Base-by-base conservation (phyloP, 2,113 vertebrate genomes). In the Triplophysa rosa region DNA sequence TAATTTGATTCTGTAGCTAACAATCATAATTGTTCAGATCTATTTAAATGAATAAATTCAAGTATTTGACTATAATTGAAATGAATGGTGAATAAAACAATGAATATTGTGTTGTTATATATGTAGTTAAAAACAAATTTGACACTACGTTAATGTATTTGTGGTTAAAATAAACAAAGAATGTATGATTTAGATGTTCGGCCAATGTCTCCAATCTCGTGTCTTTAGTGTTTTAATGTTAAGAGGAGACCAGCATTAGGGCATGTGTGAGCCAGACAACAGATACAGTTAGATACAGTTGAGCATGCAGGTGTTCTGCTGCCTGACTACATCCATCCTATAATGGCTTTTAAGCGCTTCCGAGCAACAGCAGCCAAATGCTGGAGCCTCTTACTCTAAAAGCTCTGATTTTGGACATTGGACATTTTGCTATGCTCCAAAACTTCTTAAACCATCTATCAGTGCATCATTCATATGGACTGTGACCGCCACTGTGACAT, bases 281-380 rank as follows among this genome's bases (percentile, higher is more conserved):
- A 74, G 66, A 47, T 33, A 67, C 64, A 74, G 37, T 45, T 67
- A 73, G 59, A 45, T 29, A 66, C 65, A 75, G 40, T 37, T 67
- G 37, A 49, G 40, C 69, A 75, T 65, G 64, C 79, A 84, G 79
- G 79, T 84, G 79, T 77, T 84, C 64, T 72, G 29, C 33, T 79
- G 75, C 70, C 42, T 33, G 21, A 66, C 49, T 56, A 24, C 49
- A 59, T 52, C 68, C 59, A 26, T 75, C 59, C 59, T 54, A 75
- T 67, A 76, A 75, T 75, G 70, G 54, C 72, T 79, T 81, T 78
- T 79, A 81, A 84, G 79, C 65, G 33, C 77, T 78, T 69, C 67
- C 16, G 45, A 75, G 65, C 75, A 76, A 76, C 73, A 65, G 24
- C 54, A 67, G 68, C 64, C 79, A 73, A 63, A 65, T 59, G 54